Conservation (phyloP, 1,140 invertebrate genomes). For the Nephila pilipes region DNA sequence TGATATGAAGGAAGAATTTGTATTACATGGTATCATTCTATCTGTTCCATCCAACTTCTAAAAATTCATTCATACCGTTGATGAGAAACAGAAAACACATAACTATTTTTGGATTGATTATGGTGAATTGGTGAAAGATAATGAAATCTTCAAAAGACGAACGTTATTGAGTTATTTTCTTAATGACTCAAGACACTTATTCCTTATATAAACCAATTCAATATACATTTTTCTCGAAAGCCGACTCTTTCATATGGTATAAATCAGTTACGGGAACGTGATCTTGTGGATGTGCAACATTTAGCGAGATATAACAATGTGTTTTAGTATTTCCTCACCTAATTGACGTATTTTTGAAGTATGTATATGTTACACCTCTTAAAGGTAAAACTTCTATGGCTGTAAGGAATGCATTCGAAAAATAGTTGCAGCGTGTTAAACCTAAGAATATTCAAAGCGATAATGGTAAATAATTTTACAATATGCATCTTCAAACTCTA, state of each 20-base stretch:
- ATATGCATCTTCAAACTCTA: not conserved
- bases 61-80: slow-evolving; percentile 31
- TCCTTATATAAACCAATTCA: slow-evolving; percentile 29
- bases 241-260: not conserved
- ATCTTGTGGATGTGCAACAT: slow-evolving; percentile 9
- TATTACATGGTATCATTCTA: slow-evolving; percentile 19
- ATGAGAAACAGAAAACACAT: slow-evolving; percentile 1
- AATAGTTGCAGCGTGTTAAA: not conserved
- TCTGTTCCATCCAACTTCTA: not conserved
- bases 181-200: slow-evolving; percentile 34
- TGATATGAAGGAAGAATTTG: too few relatives aligned
- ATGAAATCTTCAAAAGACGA: not conserved
- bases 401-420: slow-evolving; percentile 13
- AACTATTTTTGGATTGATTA: slow-evolving; percentile 8
- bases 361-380: slow-evolving; percentile 15
- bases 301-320: not conserved
- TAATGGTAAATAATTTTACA: slow-evolving; percentile 44
- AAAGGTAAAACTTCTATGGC: not conserved
- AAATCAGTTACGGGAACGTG: too few relatives aligned
- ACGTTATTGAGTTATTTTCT: slow-evolving; percentile 23
- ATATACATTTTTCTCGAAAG: not conserved
- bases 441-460: too few relatives aligned
- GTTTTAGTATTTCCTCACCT: not conserved
- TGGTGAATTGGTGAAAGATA: slow-evolving; percentile 26
- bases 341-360: slow-evolving; percentile 42